These are phyloP conservation scores for Cyrtonyx montezumae DNA, from an alignment of 2,113 vertebrate genomes.

Conservation along the genomic window DNA sequence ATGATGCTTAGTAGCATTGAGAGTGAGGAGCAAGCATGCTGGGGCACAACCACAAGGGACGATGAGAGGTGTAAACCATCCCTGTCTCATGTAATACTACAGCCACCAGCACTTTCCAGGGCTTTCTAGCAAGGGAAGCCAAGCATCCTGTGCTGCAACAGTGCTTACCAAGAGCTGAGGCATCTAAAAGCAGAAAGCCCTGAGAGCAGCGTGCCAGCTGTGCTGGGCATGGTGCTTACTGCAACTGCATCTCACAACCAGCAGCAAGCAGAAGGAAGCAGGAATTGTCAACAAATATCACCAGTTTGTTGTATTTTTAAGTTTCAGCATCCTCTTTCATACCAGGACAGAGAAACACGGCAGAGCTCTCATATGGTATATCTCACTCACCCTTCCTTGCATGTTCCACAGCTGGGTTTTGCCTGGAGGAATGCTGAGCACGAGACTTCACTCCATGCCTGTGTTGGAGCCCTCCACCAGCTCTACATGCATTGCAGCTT, in stretches of 20 bases:
- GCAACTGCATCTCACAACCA: not conserved
- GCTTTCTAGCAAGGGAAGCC: not conserved
- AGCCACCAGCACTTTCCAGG: not conserved
- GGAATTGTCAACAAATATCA: not conserved
- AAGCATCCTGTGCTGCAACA: not conserved
- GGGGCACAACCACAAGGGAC: not conserved
- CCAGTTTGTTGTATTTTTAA: not conserved
- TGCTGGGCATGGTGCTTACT: not conserved
- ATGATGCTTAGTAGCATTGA: not conserved
- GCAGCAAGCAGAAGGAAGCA: not conserved
- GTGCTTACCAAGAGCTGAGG: not conserved
- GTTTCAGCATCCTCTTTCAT: not conserved
- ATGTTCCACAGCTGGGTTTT: not conserved
- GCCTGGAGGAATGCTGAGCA: not conserved
- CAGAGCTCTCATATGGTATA: not conserved
- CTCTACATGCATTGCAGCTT: not conserved
- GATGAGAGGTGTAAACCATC: not conserved
- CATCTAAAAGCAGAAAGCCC: not conserved
- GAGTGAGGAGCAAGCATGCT: not conserved
- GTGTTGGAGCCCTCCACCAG: not conserved
- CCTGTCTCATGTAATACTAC: not conserved
- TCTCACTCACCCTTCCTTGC: slow-evolving; percentile 39
- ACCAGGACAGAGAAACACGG: not conserved
- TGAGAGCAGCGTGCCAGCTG: not conserved
- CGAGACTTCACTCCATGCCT: not conserved